Conservation (phyloP, 2,797 vertebrate species). For the Epinephelus malabaricus region DNA sequence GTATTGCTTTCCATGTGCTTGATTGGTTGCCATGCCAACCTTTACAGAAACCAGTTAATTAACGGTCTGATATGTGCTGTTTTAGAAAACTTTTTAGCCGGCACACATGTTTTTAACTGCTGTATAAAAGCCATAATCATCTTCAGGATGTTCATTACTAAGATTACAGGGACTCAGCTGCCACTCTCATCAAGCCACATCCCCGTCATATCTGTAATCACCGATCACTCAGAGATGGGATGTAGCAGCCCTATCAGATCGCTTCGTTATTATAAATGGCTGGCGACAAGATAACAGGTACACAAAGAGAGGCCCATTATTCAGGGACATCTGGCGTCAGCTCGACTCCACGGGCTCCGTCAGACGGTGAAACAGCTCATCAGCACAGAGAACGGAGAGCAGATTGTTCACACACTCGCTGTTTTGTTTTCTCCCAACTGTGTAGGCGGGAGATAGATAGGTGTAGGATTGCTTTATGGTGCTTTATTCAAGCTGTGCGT, state of each 20-base stretch:
- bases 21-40: conserved; percentile 36
- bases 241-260: conserved; percentile 10
- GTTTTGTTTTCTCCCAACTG: conserved; percentile 61
- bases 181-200: conserved; percentile 24
- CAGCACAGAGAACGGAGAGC: conserved; percentile 47
- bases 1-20: not conserved
- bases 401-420: conserved; percentile 65
- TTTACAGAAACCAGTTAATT: not conserved
- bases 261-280: conserved; percentile 40
- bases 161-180: conserved; percentile 28
- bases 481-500: conserved; percentile 40
- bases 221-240: conserved; percentile 32
- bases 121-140: conserved; percentile 34
- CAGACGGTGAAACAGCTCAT: conserved; percentile 55
- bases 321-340: conserved; percentile 60
- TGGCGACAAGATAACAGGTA: conserved; percentile 56
- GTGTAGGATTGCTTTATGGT: conserved; percentile 51
- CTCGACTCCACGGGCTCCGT: conserved; percentile 39
- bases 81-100: not conserved
- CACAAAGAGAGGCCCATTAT: conserved; percentile 56
- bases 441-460: conserved; percentile 56
- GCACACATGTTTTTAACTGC: not conserved
- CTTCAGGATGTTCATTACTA: conserved; percentile 31
- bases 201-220: conserved; percentile 20
- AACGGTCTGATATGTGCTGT: not conserved